These are phyloP conservation scores for Psettodes erumei DNA, from an alignment of 2,113 vertebrate species.

Conservation along the genomic window DNA sequence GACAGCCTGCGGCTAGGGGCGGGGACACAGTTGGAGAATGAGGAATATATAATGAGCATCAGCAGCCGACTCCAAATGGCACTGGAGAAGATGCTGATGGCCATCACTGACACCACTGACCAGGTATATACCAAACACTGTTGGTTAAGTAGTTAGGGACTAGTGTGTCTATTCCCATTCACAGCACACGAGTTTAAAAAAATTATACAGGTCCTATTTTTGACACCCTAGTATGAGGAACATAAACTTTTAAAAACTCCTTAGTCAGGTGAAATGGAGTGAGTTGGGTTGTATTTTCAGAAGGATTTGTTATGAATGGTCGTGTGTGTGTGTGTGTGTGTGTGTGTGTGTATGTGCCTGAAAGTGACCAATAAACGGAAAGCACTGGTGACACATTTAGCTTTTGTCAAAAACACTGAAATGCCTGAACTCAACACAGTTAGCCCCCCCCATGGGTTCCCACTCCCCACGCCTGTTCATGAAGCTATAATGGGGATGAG, in stretches of 20 bases:
- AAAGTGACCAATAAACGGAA: conserved; percentile 48
- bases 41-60: conserved; percentile 87
- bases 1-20: conserved; percentile 80
- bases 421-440: conserved; percentile 38
- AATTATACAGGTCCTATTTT: too few species aligned
- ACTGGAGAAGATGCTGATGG: conserved; percentile 92
- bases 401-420: conserved; percentile 59
- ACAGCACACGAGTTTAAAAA: too few species aligned
- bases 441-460: conserved; percentile 45
- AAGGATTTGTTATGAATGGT: neutral
- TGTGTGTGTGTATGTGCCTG: conserved; percentile 14
- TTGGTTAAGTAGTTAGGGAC: neutral
- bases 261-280: neutral
- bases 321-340: conserved; percentile 17
- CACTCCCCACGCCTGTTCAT: conserved; percentile 27
- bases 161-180: neutral
- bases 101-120: conserved; percentile 89
- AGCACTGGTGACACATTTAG: conserved; percentile 51
- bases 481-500: conserved; percentile 66
- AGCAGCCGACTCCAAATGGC: conserved; percentile 89
- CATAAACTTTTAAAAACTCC: neutral
- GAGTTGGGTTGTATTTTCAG: conserved; percentile 6
- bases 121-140: conserved; percentile 83
- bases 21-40: conserved; percentile 86
- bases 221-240: neutral